Evolutionary conservation across 2,113 vertebrate species (phyloP).

Genomic region (Podiceps cristatus): DNA sequence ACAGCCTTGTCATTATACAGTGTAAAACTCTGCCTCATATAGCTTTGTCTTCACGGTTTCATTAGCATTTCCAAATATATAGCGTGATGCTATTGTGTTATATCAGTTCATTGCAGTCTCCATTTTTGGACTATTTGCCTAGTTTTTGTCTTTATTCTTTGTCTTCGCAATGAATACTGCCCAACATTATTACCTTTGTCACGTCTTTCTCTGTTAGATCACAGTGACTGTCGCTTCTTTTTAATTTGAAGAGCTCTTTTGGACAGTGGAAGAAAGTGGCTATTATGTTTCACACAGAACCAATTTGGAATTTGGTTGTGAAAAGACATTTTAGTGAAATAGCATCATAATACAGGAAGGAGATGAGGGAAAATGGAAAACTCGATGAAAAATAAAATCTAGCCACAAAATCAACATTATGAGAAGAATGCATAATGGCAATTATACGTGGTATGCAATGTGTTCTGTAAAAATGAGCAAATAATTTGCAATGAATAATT

Average conservation of each 20-base stretch:
- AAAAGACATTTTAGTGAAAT: background rate
- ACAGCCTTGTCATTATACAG: background rate
- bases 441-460: background rate
- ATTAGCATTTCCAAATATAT: background rate
- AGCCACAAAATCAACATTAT: background rate
- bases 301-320: background rate
- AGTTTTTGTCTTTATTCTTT: background rate
- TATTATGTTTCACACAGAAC: background rate
- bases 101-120: background rate
- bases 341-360: background rate
- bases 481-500: slow-evolving; percentile 44
- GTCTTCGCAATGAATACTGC: background rate
- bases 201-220: background rate
- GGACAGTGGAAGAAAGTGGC: background rate
- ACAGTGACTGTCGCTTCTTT: background rate
- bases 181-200: background rate
- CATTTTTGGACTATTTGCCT: background rate
- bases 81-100: background rate
- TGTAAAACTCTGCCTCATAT: background rate
- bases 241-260: background rate
- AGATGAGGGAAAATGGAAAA: background rate
- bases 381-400: background rate
- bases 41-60: background rate
- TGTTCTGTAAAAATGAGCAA: slow-evolving; percentile 5
- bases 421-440: background rate